Evolutionary conservation across 2,113 vertebrate species (phyloP).

Genomic region (Vireo altiloquus): DNA sequence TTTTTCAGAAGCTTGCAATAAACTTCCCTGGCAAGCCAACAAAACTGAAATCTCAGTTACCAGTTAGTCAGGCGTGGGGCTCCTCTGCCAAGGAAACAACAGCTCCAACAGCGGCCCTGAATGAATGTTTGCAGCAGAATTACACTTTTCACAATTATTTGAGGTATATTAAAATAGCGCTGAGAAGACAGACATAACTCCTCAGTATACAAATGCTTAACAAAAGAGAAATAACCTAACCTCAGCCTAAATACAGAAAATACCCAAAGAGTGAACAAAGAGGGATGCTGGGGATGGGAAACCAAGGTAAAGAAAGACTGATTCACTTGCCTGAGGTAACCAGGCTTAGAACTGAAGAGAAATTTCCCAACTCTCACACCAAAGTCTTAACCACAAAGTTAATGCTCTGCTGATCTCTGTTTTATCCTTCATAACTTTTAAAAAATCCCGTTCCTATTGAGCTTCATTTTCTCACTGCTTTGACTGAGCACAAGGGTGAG

Average conservation of each 20-base stretch:
- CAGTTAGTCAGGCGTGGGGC: background rate
- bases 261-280: background rate
- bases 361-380: background rate
- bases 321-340: background rate
- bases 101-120: rapidly evolving
- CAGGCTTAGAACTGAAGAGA: slow-evolving; percentile 7
- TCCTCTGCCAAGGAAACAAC: background rate
- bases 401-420: slow-evolving; percentile 12
- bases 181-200: background rate
- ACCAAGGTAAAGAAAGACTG: background rate
- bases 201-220: background rate
- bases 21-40: background rate
- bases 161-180: background rate
- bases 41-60: background rate
- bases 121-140: background rate
- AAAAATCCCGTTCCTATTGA: background rate
- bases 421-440: background rate
- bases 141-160: background rate
- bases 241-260: background rate
- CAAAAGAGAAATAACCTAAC: background rate
- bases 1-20: background rate
- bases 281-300: background rate
- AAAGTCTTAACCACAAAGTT: background rate
- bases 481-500: background rate
- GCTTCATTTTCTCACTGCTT: slow-evolving; percentile 18